phyloP scores from a whole-genome alignment of 2,113 vertebrate species.

The Poecilia latipinna region DNA sequence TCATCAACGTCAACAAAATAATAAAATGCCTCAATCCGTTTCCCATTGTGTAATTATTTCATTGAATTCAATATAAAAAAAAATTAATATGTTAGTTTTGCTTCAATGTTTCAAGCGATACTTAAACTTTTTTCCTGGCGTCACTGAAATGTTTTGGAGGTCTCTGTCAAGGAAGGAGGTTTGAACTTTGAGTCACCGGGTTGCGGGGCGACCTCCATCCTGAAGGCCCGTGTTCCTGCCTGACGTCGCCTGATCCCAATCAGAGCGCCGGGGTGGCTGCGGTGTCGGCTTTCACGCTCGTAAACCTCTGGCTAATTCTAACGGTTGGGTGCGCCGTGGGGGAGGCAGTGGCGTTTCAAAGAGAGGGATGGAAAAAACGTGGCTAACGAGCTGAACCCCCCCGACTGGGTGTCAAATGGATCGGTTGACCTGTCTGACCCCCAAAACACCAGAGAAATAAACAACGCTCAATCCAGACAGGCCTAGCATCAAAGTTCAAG shows the following conservation, averaged over 20 bases:
- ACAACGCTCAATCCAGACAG: conserved; percentile 27
- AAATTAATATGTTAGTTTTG: background rate
- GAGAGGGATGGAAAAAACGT: conserved; percentile 7
- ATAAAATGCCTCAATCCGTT: no score
- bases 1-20: no score
- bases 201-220: conserved; percentile 5
- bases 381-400: conserved; percentile 18
- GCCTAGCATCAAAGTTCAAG: conserved; percentile 45
- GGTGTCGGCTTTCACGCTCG: conserved; percentile 36
- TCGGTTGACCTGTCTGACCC: conserved; percentile 57
- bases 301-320: conserved; percentile 43
- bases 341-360: conserved; percentile 31
- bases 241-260: conserved; percentile 37
- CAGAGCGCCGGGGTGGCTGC: background rate
- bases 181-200: conserved; percentile 25
- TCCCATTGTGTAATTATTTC: no score
- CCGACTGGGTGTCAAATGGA: conserved; percentile 47
- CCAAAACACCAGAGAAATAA: background rate
- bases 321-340: background rate
- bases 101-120: background rate
- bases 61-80: background rate
- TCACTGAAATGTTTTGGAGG: background rate
- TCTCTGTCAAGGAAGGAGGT: conserved; percentile 2
- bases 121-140: background rate
- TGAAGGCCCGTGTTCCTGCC: conserved; percentile 17